These are phyloP conservation scores for Craseonycteris thonglongyai DNA, from an alignment of 2,113 vertebrate species.

Conservation along the genomic window DNA sequence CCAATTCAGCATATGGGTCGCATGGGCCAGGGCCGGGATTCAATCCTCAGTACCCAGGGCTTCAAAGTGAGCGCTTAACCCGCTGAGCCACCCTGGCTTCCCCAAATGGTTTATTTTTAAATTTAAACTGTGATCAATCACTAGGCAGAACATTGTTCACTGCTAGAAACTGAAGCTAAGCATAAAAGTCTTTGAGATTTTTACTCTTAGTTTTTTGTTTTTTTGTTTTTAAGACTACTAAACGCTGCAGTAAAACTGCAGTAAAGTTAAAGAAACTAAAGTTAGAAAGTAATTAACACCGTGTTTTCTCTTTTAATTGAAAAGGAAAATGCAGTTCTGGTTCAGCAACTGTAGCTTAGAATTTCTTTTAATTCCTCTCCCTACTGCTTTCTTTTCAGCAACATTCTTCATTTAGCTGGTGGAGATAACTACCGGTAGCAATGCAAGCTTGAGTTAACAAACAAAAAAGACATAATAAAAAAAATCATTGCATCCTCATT, in stretches of 20 bases:
- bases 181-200: not conserved
- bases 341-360: conserved; percentile 50
- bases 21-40: no score
- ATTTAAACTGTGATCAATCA: not conserved
- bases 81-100: no score
- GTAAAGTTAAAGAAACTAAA: conserved; percentile 62
- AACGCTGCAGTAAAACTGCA: conserved; percentile 47
- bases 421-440: conserved; percentile 42
- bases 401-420: conserved; percentile 64
- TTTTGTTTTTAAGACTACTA: not conserved
- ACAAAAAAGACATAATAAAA: conserved; percentile 40
- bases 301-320: conserved; percentile 74
- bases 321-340: conserved; percentile 67
- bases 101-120: not conserved
- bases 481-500: conserved; percentile 24
- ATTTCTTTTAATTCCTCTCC: conserved; percentile 54
- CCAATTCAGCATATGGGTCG: no score
- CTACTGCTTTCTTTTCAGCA: not conserved
- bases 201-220: not conserved
- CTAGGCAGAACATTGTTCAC: not conserved
- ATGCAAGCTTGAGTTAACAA: conserved; percentile 54
- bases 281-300: conserved; percentile 72
- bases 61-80: no score
- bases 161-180: not conserved
- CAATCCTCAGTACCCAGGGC: no score